Conservation (phyloP, 2,113 vertebrate species). For the Xenus cinereus region DNA sequence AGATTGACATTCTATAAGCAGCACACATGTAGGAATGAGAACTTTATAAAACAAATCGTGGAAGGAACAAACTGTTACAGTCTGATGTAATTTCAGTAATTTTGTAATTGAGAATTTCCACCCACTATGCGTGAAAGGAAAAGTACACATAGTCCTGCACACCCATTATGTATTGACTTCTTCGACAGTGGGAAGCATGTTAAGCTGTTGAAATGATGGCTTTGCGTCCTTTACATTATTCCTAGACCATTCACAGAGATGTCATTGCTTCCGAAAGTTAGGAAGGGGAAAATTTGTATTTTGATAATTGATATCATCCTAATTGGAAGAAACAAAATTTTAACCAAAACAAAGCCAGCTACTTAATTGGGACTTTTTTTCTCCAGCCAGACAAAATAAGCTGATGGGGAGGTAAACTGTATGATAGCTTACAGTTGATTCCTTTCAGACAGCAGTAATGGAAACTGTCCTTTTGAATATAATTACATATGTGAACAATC, state of each 20-base stretch:
- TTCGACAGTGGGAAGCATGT: background rate
- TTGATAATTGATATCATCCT: background rate
- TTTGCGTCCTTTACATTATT: background rate
- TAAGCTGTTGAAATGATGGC: background rate
- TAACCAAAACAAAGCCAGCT: background rate
- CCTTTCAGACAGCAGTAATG: background rate
- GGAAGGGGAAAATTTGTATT: background rate
- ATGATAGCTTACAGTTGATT: background rate
- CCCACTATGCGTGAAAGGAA: slow-evolving; percentile 6
- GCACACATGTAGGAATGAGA: slow-evolving; percentile 7
- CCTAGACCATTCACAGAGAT: background rate
- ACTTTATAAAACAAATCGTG: slow-evolving; percentile 21
- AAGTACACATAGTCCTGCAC: slow-evolving; percentile 25
- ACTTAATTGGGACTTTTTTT: background rate
- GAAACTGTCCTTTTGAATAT: slow-evolving; percentile 34
- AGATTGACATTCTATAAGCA: slow-evolving; percentile 31
- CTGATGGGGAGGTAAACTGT: background rate
- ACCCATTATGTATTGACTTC: background rate
- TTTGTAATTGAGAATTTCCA: slow-evolving; percentile 60
- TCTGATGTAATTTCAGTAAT: slow-evolving; percentile 8
- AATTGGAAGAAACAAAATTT: background rate
- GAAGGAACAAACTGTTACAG: slow-evolving; percentile 57
- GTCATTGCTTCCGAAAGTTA: background rate
- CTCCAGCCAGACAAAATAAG: background rate
- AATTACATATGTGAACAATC: slow-evolving; percentile 37